These are phyloP conservation scores for Lydus trimaculatus DNA, from an alignment of 2,888 invertebrate species.

Conservation along the genomic window DNA sequence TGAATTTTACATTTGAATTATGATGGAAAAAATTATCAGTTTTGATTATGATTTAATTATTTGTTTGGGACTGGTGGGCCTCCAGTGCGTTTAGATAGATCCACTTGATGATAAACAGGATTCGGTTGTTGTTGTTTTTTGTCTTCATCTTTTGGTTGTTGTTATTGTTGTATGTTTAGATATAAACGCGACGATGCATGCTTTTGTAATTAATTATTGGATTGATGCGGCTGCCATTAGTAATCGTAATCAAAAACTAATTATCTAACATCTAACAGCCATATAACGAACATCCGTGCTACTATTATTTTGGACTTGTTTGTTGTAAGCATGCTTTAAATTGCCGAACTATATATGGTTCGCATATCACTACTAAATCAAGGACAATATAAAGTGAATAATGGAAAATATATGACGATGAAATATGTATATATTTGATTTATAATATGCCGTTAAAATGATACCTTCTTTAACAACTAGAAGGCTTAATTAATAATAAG, in stretches of 20 bases:
- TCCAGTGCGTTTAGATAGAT: conserved; percentile 24
- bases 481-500: conserved; percentile 7
- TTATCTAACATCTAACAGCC: conserved; percentile 15
- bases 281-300: conserved; percentile 8
- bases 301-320: too few species aligned
- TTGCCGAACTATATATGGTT: background rate
- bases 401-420: background rate
- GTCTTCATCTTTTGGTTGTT: background rate
- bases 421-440: conserved; percentile 2
- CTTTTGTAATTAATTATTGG: conserved; percentile 17
- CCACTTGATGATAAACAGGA: conserved; percentile 12
- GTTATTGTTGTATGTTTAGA: background rate
- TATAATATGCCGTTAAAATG: conserved; percentile 6
- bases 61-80: background rate
- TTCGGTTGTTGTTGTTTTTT: background rate
- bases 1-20: background rate
- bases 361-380: background rate
- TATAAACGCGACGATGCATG: conserved; percentile 10
- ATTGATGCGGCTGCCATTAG: conserved; percentile 18
- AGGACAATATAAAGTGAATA: background rate
- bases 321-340: background rate
- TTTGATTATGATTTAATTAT: conserved; percentile 4
- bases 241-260: conserved; percentile 20
- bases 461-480: conserved; percentile 4
- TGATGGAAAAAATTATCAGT: background rate